Evolutionary conservation across 2,113 vertebrate genomes (phyloP).

Genomic region (Zapus hudsonius): DNA sequence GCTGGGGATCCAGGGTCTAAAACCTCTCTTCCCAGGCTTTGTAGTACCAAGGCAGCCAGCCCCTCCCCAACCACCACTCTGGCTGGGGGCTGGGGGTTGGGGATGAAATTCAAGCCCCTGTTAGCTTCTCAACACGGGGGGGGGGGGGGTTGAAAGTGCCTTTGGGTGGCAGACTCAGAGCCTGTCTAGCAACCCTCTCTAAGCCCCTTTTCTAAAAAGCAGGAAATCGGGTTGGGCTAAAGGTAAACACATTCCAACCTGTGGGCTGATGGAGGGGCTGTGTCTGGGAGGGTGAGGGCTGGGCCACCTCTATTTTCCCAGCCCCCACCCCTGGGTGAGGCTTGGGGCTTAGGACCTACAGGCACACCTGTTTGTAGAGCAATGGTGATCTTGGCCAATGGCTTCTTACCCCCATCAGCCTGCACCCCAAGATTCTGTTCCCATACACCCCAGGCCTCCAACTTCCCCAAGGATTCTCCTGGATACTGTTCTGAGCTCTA

Average conservation of each 20-base stretch:
- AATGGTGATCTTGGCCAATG: background rate
- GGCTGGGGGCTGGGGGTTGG: background rate
- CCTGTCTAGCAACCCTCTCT: constrained; percentile 24
- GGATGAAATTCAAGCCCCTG: constrained; percentile 65
- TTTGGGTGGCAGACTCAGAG: constrained; percentile 48
- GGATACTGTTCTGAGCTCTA: no score
- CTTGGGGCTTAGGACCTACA: background rate
- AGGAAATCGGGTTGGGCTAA: constrained; percentile 63
- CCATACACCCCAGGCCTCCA: no score
- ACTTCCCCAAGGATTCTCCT: background rate
- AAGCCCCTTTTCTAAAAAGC: constrained; percentile 65
- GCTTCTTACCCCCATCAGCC: background rate
- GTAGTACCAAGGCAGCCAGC: background rate
- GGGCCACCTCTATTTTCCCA: background rate
- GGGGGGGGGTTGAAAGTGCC: constrained; percentile 12
- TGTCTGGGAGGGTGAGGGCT: background rate
- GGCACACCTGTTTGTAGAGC: constrained; percentile 16
- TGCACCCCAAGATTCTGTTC: background rate
- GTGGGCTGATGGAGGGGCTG: background rate
- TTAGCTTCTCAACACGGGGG: background rate
- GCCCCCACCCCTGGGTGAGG: background rate
- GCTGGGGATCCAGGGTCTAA: background rate
- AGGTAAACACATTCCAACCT: constrained; percentile 74
- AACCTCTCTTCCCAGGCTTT: background rate
- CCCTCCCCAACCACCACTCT: background rate